phyloP scores from a whole-genome alignment of 2,113 vertebrate genomes.

The Fulica atra region DNA sequence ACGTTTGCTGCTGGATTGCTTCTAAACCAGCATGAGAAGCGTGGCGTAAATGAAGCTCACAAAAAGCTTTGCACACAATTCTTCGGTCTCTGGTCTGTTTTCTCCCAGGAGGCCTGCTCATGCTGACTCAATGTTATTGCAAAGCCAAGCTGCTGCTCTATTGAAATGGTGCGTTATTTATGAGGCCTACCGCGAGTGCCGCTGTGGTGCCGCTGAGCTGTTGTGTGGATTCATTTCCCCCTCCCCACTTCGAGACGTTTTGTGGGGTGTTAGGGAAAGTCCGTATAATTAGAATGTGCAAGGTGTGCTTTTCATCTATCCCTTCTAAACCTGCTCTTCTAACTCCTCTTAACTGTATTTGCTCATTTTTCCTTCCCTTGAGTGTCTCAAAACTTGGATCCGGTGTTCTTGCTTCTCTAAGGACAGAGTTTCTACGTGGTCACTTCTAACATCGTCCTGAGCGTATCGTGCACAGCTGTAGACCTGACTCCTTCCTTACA shows the following conservation, averaged over 20 bases:
- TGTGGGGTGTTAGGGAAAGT: neutral
- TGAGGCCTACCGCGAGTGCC: neutral
- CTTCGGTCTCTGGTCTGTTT: neutral
- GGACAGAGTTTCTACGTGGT: neutral
- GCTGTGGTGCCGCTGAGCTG: neutral
- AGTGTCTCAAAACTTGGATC: neutral
- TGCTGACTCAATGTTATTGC: neutral
- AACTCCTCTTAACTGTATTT: neutral
- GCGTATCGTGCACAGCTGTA: neutral
- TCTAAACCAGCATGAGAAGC: accelerated
- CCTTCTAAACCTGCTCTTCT: neutral
- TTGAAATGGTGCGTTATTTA: neutral
- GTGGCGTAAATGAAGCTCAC: neutral
- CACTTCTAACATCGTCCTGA: accelerated
- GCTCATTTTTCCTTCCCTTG: neutral
- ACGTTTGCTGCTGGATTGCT: neutral
- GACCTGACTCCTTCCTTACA: neutral
- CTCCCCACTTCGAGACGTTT: neutral
- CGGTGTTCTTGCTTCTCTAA: neutral
- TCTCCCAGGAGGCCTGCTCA: neutral
- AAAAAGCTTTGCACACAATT: neutral
- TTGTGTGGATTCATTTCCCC: accelerated
- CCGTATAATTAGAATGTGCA: neutral
- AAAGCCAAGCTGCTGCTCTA: neutral
- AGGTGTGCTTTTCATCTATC: neutral